phyloP scores from a whole-genome alignment of 2,797 vertebrate genomes.

The Falco concolor region DNA sequence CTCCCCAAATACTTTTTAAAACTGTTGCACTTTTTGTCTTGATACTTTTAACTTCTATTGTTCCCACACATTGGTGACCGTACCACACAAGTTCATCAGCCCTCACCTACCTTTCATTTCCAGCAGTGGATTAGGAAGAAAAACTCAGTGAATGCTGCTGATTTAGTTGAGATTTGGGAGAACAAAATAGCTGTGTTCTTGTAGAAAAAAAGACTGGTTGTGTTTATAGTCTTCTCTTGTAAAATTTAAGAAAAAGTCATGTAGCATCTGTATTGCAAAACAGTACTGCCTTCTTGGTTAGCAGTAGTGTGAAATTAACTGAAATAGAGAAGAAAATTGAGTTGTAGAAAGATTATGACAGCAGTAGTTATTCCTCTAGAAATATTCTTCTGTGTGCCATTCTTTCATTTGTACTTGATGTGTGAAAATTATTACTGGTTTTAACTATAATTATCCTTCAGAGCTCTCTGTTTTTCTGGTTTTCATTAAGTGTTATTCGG shows the following conservation, averaged over 20 bases:
- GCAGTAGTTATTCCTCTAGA: neutral
- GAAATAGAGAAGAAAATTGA: neutral
- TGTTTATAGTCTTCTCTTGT: neutral
- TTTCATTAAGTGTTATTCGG: neutral
- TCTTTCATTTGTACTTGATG: conserved; percentile 12
- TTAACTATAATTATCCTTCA: neutral
- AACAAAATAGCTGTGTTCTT: neutral
- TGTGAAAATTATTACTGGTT: conserved; percentile 31
- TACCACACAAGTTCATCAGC: neutral
- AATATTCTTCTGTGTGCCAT: conserved; percentile 21
- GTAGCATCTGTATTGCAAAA: neutral
- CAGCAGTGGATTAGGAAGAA: neutral
- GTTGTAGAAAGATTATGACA: neutral
- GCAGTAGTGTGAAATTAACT: neutral
- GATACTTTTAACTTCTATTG: neutral
- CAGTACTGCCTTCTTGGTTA: neutral
- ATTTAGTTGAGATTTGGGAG: neutral
- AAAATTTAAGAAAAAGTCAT: neutral
- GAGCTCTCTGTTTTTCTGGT: neutral
- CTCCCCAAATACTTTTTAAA: neutral
- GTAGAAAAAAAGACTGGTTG: neutral
- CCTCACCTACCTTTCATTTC: neutral
- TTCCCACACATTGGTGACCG: neutral
- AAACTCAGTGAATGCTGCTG: neutral
- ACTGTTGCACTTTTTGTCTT: neutral